Evolutionary conservation across 2,888 invertebrate species (phyloP).

Genomic region (Molorchus minor): DNA sequence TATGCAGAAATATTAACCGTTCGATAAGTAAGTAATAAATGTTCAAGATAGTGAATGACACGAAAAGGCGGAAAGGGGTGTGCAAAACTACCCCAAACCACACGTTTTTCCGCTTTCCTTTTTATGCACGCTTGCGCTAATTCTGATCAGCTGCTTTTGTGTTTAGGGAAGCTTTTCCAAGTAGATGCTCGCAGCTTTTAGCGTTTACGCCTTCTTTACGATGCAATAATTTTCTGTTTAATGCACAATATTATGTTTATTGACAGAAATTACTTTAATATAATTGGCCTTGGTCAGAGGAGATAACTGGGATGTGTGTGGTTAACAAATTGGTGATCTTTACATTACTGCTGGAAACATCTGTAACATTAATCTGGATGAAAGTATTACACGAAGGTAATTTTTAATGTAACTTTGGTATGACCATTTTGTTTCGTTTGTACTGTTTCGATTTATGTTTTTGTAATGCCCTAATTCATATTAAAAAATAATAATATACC

Average conservation of each 20-base stretch:
- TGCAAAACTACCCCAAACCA: too few relatives aligned
- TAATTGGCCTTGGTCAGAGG: conserved; percentile 22
- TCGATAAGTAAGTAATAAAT: too few relatives aligned
- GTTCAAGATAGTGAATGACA: too few relatives aligned
- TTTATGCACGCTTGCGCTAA: conserved; percentile 33
- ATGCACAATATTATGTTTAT: conserved; percentile 4
- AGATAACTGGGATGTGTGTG: conserved; percentile 31
- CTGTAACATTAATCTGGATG: conserved; percentile 23
- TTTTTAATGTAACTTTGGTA: too few relatives aligned
- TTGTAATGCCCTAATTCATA: not conserved
- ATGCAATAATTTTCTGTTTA: conserved; percentile 10
- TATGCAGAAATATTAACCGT: too few relatives aligned
- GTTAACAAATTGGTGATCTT: conserved; percentile 19
- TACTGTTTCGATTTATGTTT: not conserved
- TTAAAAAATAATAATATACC: too few relatives aligned
- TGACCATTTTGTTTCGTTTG: too few relatives aligned
- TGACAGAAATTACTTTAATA: conserved; percentile 9
- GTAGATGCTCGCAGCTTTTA: conserved; percentile 25
- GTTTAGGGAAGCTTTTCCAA: conserved; percentile 26
- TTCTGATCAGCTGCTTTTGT: conserved; percentile 34
- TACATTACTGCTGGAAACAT: conserved; percentile 27
- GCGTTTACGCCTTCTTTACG: conserved; percentile 1
- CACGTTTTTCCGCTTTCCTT: too few relatives aligned
- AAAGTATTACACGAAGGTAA: conserved; percentile 35
- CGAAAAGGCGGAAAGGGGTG: too few relatives aligned